These are phyloP conservation scores for Synergus umbraculus DNA, from an alignment of 2,888 invertebrate species.

Conservation along the genomic window DNA sequence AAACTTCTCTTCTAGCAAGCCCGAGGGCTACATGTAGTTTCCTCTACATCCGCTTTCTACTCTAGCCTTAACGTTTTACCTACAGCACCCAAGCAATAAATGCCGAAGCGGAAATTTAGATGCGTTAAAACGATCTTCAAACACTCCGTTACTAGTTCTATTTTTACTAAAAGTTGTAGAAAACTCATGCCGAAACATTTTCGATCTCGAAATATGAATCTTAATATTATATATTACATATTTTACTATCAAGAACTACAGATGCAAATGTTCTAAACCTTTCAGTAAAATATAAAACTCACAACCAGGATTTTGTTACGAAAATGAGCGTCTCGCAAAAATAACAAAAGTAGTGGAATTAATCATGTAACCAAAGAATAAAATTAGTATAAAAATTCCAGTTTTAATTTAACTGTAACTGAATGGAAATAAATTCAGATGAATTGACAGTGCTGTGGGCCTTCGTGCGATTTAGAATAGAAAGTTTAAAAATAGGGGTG, in stretches of 20 bases:
- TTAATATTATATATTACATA: too few species aligned
- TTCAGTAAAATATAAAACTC: too few species aligned
- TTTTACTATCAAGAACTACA: too few species aligned
- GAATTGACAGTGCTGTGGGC: background rate
- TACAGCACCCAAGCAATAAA: background rate
- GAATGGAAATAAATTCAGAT: slow-evolving; percentile 17
- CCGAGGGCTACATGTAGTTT: slow-evolving; percentile 36
- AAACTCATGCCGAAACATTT: too few species aligned
- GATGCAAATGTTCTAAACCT: too few species aligned
- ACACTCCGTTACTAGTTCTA: background rate
- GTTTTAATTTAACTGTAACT: background rate
- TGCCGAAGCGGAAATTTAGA: background rate
- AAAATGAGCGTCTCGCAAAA: background rate
- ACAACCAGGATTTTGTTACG: too few species aligned
- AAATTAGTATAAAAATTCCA: background rate
- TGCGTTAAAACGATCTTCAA: background rate
- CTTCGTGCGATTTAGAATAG: slow-evolving; percentile 15
- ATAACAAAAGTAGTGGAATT: background rate
- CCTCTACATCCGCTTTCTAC: slow-evolving; percentile 41
- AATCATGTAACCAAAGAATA: background rate
- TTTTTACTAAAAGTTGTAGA: background rate
- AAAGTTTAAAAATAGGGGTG: slow-evolving; percentile 12
- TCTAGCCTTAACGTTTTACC: slow-evolving; percentile 35
- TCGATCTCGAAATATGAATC: too few species aligned
- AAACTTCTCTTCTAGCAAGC: slow-evolving; percentile 46